Base-by-base conservation (phyloP, 2,797 vertebrate species). In the Molossus alvarezi region DNA sequence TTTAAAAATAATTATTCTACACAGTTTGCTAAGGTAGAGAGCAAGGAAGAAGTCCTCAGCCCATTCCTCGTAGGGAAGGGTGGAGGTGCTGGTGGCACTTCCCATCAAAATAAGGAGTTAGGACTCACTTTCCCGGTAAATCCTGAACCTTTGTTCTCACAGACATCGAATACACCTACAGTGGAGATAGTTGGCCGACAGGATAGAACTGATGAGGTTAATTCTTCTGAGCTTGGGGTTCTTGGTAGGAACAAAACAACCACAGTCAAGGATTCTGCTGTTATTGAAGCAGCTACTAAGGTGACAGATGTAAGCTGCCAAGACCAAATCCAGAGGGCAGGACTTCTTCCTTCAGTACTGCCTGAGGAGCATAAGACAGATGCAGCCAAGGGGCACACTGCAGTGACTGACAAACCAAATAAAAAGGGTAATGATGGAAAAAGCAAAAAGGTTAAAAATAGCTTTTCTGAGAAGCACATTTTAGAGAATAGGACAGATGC, bases 361-460 rank as follows among this genome's bases (percentile, higher is more conserved):
- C 41, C 57, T 18, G 81, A 85, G 96, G 97, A 97, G 76, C 62
- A 3, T 9, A 45, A 73, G 21, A 11, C 51, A 27, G 62, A 3
- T 1, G 6, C 1, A 18, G 7, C 91, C 51, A 7, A 27, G 25
- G 51, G 0, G 9, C 96, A 80, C 9, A 13, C 13, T 5, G 33
- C 76, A 0, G 91, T 23, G 33, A 0, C 64, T 25, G 96, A 96
- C 21, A 91, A 96, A 25, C 93, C 94, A 25, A 92, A 95, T 53
- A 97, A 97, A 92, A 97, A 88, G 57, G 87, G 80, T 2, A 77
- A 37, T 5, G 98, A 98, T 87, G 98, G 96, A 15, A 98, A 97
- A 33, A 92, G 82, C 45, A 95, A 92, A 77, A 97, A 96, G 88
- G 37, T 65, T 91, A 83, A 95, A 91, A 96, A 33, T 90, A 91